Evolutionary conservation across 2,888 invertebrate species (phyloP).

Genomic region (Pachymerium ferrugineum): DNA sequence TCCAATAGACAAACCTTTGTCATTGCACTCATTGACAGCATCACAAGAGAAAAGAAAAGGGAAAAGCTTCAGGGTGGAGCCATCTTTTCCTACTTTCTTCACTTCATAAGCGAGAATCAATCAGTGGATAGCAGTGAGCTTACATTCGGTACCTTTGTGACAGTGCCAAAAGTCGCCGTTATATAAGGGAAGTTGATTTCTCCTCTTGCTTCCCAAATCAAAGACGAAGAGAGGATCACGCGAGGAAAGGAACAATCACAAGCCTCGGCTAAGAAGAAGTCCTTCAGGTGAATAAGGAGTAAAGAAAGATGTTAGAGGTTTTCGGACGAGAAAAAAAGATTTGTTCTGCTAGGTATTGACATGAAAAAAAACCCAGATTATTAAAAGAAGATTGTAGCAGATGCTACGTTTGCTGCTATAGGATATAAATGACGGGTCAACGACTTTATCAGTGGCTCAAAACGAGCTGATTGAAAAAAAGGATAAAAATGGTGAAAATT

Average conservation of each 20-base stretch:
- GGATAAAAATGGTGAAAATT: background rate
- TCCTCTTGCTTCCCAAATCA: background rate
- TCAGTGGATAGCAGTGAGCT: constrained; percentile 3
- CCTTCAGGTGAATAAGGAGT: constrained; percentile 6
- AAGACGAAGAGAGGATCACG: background rate
- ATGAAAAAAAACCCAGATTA: background rate
- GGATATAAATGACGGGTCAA: background rate
- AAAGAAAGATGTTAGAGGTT: background rate
- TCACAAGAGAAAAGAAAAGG: constrained; percentile 1
- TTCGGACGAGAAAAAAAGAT: background rate
- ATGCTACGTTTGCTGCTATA: background rate
- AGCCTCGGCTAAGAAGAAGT: background rate
- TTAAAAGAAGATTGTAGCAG: constrained; percentile 2
- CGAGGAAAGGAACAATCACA: background rate
- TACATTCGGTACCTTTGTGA: constrained; percentile 13
- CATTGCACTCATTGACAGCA: background rate
- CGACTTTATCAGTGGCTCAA: too few species aligned
- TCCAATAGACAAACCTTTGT: background rate
- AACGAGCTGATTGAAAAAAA: too few species aligned
- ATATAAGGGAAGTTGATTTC: background rate
- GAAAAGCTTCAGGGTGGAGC: background rate
- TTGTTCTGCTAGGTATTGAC: constrained; percentile 13
- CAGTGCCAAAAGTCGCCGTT: background rate
- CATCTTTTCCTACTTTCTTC: background rate
- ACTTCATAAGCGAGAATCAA: constrained; percentile 13